Conservation (phyloP, 2,113 vertebrate genomes). For the Lophotis ruficrista region DNA sequence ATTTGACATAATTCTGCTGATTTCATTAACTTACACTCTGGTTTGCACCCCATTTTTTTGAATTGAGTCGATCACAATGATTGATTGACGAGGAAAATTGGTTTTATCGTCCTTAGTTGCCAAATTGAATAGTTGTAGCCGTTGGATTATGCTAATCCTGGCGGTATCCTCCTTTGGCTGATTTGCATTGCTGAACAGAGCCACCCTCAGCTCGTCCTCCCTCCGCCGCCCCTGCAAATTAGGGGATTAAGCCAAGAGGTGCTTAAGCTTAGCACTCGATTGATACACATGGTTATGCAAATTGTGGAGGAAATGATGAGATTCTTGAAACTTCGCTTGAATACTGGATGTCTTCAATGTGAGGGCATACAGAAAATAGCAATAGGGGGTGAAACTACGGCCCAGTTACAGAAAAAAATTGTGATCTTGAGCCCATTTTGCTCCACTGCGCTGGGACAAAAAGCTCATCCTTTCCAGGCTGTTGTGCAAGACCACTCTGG, state of each 20-base stretch:
- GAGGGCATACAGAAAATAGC: not conserved
- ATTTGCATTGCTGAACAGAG: conserved; percentile 1
- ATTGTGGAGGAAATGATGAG: not conserved
- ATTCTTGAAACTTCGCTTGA: not conserved
- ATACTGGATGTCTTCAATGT: fast-evolving
- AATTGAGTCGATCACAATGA: not conserved
- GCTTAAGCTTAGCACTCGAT: not conserved
- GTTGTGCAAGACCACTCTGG: not conserved
- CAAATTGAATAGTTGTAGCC: conserved; percentile 21
- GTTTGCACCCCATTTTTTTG: not conserved
- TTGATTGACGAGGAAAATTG: conserved; percentile 41
- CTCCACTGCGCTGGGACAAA: not conserved
- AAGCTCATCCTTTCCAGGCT: not conserved
- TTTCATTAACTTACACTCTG: conserved; percentile 21
- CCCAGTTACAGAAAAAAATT: not conserved
- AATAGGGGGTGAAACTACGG: not conserved
- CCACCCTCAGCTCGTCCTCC: not conserved
- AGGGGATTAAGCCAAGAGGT: conserved; percentile 50
- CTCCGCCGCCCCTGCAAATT: not conserved
- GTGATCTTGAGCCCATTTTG: not conserved
- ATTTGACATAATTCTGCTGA: not conserved
- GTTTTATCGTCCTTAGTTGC: conserved; percentile 39
- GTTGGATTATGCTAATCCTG: conserved; percentile 46
- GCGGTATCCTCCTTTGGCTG: not conserved
- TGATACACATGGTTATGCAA: conserved; percentile 3